Evolutionary conservation across 2,888 invertebrate genomes (phyloP), one percentile per base, ranked within the genome.

Genomic region (Melitaea athalia): DNA sequence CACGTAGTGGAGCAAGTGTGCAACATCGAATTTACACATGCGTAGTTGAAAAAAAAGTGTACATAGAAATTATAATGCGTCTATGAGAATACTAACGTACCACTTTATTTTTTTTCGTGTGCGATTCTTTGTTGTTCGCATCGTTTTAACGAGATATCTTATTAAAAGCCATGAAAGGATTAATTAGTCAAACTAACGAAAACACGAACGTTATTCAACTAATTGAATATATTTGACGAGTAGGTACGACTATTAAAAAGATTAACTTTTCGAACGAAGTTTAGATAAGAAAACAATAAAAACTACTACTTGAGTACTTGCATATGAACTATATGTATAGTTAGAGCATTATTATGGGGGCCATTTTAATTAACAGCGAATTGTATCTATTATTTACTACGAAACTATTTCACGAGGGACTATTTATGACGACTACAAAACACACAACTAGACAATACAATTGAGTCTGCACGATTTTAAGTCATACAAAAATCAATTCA

Each of bases 1-100:
- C 38, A 15, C 42, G n/a, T 15, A 42, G 38, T 57, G 15, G 42
- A n/a, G n/a, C 57, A 57, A 57, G 42, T 57, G 14, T 49, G 57
- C 62, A 57, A 53, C 42, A 62, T 14, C 42, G 8, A 42, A 61
- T 53, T 59, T 14, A 24, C 53, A 53, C 33, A 5, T 59, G 17
- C 42, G n/a, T 49, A 49, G 24, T 38, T 47, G 47, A 60, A 31
- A 45, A 2, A 38, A 38, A 38, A 38, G 38, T 38, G 6, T 38
- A 38, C 38, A 3, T 38, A 38, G 4, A 38, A 38, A 38, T 5
- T 47, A 53, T 66, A 61, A 55, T 55, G 38, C 11, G 42, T 57
- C 57, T 57, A 42, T 57, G 57, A 57, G 11, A 57, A 42, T 42
- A 42, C 38, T 42, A 57, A 42, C 57, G 57, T 11, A 14, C 15